Evolutionary conservation across 2,797 vertebrate genomes (phyloP).

Genomic region (Micropoecilia bifurca): DNA sequence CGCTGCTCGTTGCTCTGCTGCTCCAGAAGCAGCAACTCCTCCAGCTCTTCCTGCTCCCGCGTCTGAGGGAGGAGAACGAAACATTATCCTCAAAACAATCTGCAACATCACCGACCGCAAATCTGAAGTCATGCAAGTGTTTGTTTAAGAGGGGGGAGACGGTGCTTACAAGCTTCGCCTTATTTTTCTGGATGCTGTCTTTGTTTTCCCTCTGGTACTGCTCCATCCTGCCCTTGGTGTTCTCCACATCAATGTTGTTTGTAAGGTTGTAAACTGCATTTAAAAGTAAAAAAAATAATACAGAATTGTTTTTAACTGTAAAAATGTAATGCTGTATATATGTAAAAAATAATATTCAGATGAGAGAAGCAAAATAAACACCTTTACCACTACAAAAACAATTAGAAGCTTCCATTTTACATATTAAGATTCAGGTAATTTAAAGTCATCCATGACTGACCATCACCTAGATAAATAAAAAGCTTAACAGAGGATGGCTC

Average conservation of each 20-base stretch:
- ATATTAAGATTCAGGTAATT: neutral
- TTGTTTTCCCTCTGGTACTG: constrained; percentile 95
- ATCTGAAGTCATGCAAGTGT: neutral
- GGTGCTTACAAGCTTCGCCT: constrained; percentile 90
- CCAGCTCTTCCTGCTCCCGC: constrained; percentile 94
- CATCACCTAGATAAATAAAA: neutral
- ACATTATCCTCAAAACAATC: neutral
- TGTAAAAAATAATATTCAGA: neutral
- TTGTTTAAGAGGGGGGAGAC: neutral
- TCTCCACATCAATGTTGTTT: constrained; percentile 94
- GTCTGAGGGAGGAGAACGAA: constrained; percentile 79
- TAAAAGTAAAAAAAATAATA: constrained; percentile 27
- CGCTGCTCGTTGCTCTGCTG: constrained; percentile 89
- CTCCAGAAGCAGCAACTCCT: constrained; percentile 92
- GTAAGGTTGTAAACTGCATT: constrained; percentile 93
- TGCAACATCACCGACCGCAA: neutral
- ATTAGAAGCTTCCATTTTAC: neutral
- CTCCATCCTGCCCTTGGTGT: constrained; percentile 95
- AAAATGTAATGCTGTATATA: neutral
- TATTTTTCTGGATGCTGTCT: constrained; percentile 96
- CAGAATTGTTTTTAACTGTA: neutral
- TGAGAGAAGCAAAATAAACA: too few relatives aligned
- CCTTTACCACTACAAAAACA: too few relatives aligned
- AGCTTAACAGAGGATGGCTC: too few relatives aligned
- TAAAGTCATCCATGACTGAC: neutral